Base-by-base conservation (phyloP, 2,797 vertebrate genomes). In the Eupleurogrammus muticus region DNA sequence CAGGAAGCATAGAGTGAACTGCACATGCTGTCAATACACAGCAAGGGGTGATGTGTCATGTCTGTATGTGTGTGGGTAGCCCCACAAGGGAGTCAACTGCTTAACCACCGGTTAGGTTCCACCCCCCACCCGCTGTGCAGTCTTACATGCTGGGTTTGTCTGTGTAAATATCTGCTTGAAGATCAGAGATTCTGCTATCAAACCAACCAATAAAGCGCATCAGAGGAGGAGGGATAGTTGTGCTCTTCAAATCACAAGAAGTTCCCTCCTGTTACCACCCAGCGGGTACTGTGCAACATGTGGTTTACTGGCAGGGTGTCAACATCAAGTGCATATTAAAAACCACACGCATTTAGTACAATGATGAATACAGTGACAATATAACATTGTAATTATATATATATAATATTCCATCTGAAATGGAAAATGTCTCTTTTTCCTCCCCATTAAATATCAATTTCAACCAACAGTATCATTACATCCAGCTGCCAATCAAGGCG, bases 1-100 rank as follows among this genome's bases (percentile, higher is more conserved):
- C 73, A 88, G 87, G 83, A 87, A 82, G 77, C 64, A 38, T 61
- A 48, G 57, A 38, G 75, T 60, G 36, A 5, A n/a, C 23, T 61
- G 68, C 68, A 58, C 50, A 32, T 5, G 32, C 40, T 56, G 21
- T 66, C 16, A 0, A 23, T 48, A 20, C 62, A 61, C 70, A 79
- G 59, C n/a, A 6, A 74, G 74, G 77, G 71, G 59, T 77, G 69
- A 64, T 64, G 69, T 67, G 66, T 78, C 63, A 54, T 10, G 60
- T 80, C 59, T 68, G n/a, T 59, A 50, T 59, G 52, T 78, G 70
- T 78, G 81, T 77, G 74, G 58, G 73, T 50, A 67, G 71, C 40
- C 60, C 48, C 66, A 61, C 28, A 78, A 73, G 20, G 38, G 12
- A 71, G 52, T 64, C 80, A 76, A 70, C 79, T 68, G 80, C 79